phyloP scores from a whole-genome alignment of 2,113 vertebrate species.

The Empidonax alnorum region DNA sequence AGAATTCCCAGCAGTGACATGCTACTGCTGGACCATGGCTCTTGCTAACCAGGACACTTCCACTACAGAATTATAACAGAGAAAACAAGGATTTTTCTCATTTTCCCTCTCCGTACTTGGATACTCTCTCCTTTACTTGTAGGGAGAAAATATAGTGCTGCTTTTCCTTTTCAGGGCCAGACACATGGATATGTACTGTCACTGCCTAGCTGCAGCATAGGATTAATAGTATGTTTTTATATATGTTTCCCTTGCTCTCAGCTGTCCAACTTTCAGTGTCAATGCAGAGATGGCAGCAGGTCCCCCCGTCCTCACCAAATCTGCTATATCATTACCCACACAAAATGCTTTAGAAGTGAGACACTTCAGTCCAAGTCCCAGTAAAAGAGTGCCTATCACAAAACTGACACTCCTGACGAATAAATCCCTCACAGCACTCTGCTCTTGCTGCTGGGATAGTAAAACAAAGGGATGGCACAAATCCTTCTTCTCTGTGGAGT shows the following conservation, averaged over 20 bases:
- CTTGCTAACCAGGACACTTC: neutral
- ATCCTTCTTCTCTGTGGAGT: neutral
- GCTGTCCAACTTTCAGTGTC: neutral
- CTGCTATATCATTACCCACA: neutral
- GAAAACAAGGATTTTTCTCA: neutral
- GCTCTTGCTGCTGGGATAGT: neutral
- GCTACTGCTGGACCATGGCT: neutral
- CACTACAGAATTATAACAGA: neutral
- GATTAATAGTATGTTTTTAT: neutral
- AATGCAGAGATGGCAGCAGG: neutral
- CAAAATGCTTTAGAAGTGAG: neutral
- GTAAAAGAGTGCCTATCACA: accelerated
- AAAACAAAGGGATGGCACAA: neutral
- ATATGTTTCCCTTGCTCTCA: neutral
- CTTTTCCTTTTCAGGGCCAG: neutral
- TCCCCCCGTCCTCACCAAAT: neutral
- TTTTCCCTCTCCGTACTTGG: neutral
- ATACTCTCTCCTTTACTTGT: neutral
- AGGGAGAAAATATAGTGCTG: neutral
- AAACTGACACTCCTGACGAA: accelerated
- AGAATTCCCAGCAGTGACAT: neutral
- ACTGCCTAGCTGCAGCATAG: neutral
- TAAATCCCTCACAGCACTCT: accelerated
- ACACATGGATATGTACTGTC: neutral
- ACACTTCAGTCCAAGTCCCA: neutral